Evolutionary conservation across 92 coral and sea anemone species (phyloP), one percentile per base, ranked within the genome.

Genomic region (Palythoa caribaeorum): DNA sequence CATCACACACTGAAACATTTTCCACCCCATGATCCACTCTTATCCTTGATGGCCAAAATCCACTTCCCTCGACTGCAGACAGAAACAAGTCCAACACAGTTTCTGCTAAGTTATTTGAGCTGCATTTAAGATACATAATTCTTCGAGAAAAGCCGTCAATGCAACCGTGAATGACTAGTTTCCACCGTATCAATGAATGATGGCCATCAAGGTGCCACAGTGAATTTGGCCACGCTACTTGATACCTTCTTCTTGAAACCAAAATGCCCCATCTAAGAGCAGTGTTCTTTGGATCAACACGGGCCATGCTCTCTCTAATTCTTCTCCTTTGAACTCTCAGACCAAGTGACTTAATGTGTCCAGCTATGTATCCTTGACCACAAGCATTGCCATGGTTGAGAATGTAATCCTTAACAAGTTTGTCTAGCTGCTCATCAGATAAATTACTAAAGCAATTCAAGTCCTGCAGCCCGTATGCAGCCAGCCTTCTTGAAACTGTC

Each of bases 31-130:
- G 79, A 72, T 92, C 94, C 16, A 94, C 93, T 48, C 92, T 65
- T 73, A 94, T 92, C 16, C 93, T 89, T 17, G 95, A 94, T 6
- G 97, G 97, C 97, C 97, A 94, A 55, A 94, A 69, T 15, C 85
- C 94, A 80, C 88, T 87, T 65, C 83, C 86, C 84, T 84, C 89
- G 38, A 92, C 80, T 51, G 90, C 95, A 51, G 79, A 78, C 65
- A 88, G 80, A 75, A 90, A 94, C 62, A 90, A 88, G 54, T 84
- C 68, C 60, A 90, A 68, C 53, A 91, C 95, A 85, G 94, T 91
- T 57, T 84, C 78, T 11, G 98, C 92, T 20, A 90, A 87, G 89
- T 92, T 92, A 63, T 90, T 94, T 69, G 95, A 88, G 88, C 92
- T 94, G 88, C 95, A 94, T 51, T 80, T 69, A 35, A 92, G 87